Evolutionary conservation across 2,888 invertebrate genomes (phyloP).

Genomic region (Caenorhabditis drosophilae): DNA sequence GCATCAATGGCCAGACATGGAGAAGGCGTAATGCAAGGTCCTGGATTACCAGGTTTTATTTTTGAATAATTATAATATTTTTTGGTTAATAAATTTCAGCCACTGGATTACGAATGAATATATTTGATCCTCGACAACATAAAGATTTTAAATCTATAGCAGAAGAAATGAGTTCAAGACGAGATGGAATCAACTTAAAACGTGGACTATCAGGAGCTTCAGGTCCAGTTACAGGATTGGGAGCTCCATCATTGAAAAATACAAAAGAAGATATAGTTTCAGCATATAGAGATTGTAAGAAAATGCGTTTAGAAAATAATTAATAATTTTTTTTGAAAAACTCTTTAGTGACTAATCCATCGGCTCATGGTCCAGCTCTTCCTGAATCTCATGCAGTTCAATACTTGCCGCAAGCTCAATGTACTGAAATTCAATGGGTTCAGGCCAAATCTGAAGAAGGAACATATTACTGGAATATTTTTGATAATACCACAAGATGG

Average conservation of each 20-base stretch:
- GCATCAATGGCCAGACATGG: slow-evolving; percentile 49
- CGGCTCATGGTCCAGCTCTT: slow-evolving; percentile 29
- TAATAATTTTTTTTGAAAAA: background rate
- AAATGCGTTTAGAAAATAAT: too few relatives aligned
- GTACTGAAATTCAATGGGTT: slow-evolving; percentile 52
- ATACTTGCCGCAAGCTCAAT: slow-evolving; percentile 29
- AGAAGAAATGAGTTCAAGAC: slow-evolving; percentile 40
- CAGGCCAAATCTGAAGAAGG: slow-evolving; percentile 50
- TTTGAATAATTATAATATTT: background rate
- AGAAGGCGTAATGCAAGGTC: slow-evolving; percentile 36
- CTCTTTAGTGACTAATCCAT: slow-evolving; percentile 32
- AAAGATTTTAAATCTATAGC: slow-evolving; percentile 47
- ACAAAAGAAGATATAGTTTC: slow-evolving; percentile 34
- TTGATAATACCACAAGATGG: slow-evolving; percentile 53
- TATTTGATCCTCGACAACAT: slow-evolving; percentile 42
- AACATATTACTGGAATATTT: slow-evolving; percentile 58
- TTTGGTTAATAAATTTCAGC: slow-evolving; percentile 6
- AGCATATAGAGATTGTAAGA: slow-evolving; percentile 34
- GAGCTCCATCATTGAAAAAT: slow-evolving; percentile 18
- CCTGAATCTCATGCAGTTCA: slow-evolving; percentile 26
- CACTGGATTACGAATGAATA: slow-evolving; percentile 40
- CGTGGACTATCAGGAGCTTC: slow-evolving; percentile 7
- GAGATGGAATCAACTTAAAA: slow-evolving; percentile 28
- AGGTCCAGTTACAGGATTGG: background rate
- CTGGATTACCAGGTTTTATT: slow-evolving; percentile 30